phyloP scores from a whole-genome alignment of 2,113 vertebrate genomes.

The Onychostruthus taczanowskii region DNA sequence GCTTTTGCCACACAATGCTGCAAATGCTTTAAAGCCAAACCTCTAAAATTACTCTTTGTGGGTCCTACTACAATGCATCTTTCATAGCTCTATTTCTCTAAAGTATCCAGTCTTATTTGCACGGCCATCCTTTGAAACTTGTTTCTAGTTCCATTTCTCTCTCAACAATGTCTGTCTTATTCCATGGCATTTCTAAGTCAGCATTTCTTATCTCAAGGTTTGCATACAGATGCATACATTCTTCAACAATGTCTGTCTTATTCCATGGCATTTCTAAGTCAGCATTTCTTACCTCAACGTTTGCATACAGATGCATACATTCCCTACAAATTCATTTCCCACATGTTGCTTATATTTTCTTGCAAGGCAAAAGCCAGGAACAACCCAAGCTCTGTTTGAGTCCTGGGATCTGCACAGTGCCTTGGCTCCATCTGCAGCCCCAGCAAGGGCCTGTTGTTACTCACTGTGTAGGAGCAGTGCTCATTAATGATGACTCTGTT shows the following conservation, averaged over 20 bases:
- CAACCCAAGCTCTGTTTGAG: not conserved
- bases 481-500: conserved; percentile 92
- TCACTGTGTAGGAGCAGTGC: conserved; percentile 93
- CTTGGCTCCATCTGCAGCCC: not conserved
- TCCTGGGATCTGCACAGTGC: not conserved
- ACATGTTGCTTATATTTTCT: not conserved
- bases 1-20: not conserved
- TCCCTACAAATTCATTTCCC: not conserved
- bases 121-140: not conserved
- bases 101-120: not conserved
- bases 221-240: too few relatives aligned
- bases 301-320: not conserved
- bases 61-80: not conserved
- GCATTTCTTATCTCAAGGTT: not conserved
- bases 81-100: not conserved
- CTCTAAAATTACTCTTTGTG: not conserved
- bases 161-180: not conserved
- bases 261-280: not conserved
- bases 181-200: not conserved
- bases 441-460: conserved; percentile 36
- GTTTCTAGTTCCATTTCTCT: not conserved
- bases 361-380: not conserved
- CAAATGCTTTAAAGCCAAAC: not conserved
- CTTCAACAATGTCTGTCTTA: not conserved
- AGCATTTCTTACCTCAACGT: not conserved